Evolutionary conservation across 2,113 vertebrate genomes (phyloP).

Genomic region (Ochotona princeps): DNA sequence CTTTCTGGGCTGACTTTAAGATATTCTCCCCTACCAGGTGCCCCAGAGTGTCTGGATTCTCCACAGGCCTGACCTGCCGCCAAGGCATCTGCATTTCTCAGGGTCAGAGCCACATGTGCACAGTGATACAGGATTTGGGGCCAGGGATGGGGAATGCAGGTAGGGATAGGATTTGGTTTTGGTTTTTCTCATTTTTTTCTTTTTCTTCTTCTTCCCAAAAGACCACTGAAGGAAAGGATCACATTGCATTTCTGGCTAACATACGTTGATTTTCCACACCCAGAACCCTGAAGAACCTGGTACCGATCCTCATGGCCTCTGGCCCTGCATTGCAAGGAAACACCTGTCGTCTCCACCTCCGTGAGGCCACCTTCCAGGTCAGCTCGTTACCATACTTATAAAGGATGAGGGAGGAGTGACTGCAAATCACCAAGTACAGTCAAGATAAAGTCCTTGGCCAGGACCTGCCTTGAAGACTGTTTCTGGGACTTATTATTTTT

Average conservation of each 20-base stretch:
- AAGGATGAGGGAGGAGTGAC: not conserved
- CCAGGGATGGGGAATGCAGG: no score
- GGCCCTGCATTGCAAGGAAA: not conserved
- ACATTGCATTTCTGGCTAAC: not conserved
- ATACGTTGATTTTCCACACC: not conserved
- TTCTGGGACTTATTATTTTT: no score
- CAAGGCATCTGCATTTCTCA: not conserved
- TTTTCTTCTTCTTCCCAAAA: not conserved
- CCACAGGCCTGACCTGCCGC: no score
- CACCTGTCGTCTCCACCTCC: not conserved
- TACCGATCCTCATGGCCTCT: fast-evolving
- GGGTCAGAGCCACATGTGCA: not conserved
- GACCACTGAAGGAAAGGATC: not conserved
- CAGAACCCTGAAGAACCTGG: not conserved
- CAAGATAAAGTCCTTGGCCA: not conserved
- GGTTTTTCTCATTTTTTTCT: not conserved
- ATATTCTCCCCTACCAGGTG: not conserved
- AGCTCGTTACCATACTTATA: not conserved
- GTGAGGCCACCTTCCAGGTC: not conserved
- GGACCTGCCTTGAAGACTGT: not conserved
- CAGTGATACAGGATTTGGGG: not conserved
- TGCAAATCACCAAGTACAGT: not conserved
- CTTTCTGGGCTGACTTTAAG: not conserved
- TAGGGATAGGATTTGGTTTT: not conserved
- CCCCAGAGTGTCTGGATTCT: not conserved